A percentile compares a stretch with the other conserved stretches of the same genome.
Conservation (phyloP, 2,113 vertebrate species). For the Myotis yumanensis region DNA sequence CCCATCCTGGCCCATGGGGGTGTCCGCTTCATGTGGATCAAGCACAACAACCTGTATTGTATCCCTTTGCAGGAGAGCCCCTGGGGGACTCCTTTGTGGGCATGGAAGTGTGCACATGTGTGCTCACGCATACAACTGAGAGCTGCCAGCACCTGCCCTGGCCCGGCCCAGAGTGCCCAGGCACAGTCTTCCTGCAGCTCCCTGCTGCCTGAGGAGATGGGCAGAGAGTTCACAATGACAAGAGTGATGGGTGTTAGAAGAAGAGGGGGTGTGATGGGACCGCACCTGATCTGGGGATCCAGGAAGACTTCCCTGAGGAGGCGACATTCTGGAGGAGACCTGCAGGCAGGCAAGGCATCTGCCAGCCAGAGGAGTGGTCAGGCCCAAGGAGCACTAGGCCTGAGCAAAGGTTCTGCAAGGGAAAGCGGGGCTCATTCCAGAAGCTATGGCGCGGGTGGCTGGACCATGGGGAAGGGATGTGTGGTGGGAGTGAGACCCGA, state of each 20-base stretch:
- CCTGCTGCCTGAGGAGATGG: background rate
- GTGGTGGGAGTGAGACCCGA: conserved; percentile 77
- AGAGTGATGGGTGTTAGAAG: background rate
- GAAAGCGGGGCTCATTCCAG: background rate
- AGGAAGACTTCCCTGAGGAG: background rate
- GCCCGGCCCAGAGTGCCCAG: background rate
- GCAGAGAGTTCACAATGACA: background rate
- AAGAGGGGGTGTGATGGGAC: background rate
- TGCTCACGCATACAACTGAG: accelerated
- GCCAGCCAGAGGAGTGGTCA: background rate
- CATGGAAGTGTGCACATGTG: background rate
- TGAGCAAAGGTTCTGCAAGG: background rate
- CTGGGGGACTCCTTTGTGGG: background rate
- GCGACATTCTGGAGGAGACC: background rate
- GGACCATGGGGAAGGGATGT: conserved; percentile 47
- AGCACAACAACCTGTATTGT: conserved; percentile 98
- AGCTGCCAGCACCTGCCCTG: background rate
- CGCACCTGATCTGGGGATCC: background rate
- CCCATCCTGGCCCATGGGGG: conserved; percentile 96
- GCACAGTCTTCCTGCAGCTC: background rate
- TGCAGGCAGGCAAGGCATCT: background rate
- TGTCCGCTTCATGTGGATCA: conserved; percentile 99
- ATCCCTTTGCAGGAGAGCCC: conserved; percentile 84
- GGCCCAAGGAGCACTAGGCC: background rate
- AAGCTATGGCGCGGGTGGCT: background rate